Percentiles rank a stretch among this genome's conserved stretches.
These are phyloP conservation scores for Psilopogon haemacephalus DNA, from an alignment of 2,113 vertebrate species.

Conservation along the genomic window DNA sequence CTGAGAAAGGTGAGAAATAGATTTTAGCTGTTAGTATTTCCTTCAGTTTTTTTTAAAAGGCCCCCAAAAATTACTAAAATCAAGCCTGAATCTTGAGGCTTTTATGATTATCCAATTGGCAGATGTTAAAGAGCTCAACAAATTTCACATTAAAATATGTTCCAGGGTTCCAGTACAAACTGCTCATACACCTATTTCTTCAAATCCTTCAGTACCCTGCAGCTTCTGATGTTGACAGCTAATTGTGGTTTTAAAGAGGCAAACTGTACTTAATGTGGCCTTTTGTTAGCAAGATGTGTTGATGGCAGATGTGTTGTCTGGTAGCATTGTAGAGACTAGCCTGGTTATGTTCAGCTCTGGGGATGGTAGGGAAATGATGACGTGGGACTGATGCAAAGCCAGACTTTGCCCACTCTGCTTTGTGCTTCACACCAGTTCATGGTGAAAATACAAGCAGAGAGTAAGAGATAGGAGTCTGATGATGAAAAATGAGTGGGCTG, in stretches of 20 bases:
- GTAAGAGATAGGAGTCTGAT: not conserved
- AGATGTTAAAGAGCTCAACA: constrained; percentile 1
- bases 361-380: not conserved
- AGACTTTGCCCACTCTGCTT: not conserved
- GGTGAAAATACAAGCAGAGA: not conserved
- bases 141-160: constrained; percentile 8
- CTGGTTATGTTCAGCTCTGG: not conserved
- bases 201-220: not conserved
- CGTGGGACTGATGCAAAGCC: not conserved
- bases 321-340: not conserved
- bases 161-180: constrained; percentile 11
- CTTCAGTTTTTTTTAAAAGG: not conserved
- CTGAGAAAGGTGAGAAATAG: not conserved
- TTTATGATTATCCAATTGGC: not conserved
- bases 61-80: constrained; percentile 16
- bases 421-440: not conserved
- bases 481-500: not conserved
- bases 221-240: not conserved
- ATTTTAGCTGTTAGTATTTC: not conserved
- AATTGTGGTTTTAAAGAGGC: not conserved
- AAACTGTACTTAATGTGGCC: not conserved
- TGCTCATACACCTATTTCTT: not conserved
- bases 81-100: not conserved
- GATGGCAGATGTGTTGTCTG: not conserved
- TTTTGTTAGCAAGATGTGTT: not conserved